phyloP scores from a whole-genome alignment of 1,140 invertebrate genomes.

The Macrotrachela quadricornifera region DNA sequence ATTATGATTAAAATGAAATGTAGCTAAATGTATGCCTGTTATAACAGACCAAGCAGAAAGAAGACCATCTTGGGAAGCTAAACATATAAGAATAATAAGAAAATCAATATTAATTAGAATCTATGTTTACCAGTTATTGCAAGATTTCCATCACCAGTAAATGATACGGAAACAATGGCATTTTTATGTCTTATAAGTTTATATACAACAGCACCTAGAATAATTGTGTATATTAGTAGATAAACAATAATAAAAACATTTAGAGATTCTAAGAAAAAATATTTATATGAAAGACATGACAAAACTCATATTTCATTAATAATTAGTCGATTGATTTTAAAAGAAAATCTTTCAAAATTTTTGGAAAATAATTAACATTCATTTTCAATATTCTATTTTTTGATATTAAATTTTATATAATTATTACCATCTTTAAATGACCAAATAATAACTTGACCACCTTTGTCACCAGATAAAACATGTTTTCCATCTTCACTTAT shows the following conservation, averaged over 20 bases:
- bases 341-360: no score
- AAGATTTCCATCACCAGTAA: conserved; percentile 3
- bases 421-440: conserved; percentile 35
- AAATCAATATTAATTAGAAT: neutral
- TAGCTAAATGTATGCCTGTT: neutral
- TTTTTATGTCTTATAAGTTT: neutral
- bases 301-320: no score
- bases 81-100: neutral
- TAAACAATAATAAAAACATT: no score
- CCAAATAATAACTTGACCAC: conserved; percentile 60
- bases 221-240: no score
- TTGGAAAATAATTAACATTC: no score
- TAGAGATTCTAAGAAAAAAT: no score
- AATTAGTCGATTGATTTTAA: no score
- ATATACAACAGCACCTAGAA: neutral
- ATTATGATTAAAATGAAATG: neutral
- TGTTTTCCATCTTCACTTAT: conserved; percentile 38
- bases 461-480: conserved; percentile 56
- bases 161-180: neutral
- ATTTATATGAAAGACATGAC: no score
- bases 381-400: no score
- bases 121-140: neutral
- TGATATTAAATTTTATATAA: no score
- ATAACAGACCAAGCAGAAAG: conserved; percentile 1
- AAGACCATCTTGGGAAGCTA: conserved; percentile 4